Conservation (phyloP, 2,797 vertebrate species). For the Apodemus agrarius region DNA sequence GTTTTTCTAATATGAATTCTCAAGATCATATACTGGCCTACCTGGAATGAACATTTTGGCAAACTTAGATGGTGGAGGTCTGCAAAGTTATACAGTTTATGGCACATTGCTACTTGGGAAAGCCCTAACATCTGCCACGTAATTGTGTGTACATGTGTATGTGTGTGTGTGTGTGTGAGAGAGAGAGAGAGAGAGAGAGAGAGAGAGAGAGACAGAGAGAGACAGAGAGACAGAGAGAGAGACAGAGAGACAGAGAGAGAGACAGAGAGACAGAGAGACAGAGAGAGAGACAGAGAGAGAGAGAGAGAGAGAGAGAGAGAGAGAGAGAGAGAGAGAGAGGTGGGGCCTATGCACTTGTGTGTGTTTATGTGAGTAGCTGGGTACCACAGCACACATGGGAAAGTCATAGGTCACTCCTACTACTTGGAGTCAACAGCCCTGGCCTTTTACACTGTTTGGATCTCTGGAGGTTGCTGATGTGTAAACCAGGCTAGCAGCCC, state of each 20-base stretch:
- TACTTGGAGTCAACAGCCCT: too few relatives aligned
- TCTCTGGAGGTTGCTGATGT: not conserved
- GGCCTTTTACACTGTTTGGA: not conserved
- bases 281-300: too few relatives aligned
- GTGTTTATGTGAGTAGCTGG: not conserved
- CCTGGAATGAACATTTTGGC: not conserved
- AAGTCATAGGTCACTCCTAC: not conserved
- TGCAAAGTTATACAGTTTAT: not conserved
- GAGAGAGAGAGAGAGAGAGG: too few relatives aligned
- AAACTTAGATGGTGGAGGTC: not conserved
- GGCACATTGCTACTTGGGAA: not conserved
- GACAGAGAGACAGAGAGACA: too few relatives aligned
- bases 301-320: too few relatives aligned
- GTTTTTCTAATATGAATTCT: not conserved
- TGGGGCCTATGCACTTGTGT: not conserved
- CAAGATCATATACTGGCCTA: not conserved
- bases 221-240: too few relatives aligned
- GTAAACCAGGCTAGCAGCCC: not conserved
- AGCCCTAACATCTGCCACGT: not conserved
- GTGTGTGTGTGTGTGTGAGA: too few relatives aligned
- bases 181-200: too few relatives aligned
- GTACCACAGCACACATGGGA: not conserved
- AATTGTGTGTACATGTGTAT: not conserved
- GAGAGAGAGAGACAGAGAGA: too few relatives aligned
- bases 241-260: too few relatives aligned